Evolutionary conservation across 2,113 vertebrate species (phyloP).

Genomic region (Bubo scandiacus): DNA sequence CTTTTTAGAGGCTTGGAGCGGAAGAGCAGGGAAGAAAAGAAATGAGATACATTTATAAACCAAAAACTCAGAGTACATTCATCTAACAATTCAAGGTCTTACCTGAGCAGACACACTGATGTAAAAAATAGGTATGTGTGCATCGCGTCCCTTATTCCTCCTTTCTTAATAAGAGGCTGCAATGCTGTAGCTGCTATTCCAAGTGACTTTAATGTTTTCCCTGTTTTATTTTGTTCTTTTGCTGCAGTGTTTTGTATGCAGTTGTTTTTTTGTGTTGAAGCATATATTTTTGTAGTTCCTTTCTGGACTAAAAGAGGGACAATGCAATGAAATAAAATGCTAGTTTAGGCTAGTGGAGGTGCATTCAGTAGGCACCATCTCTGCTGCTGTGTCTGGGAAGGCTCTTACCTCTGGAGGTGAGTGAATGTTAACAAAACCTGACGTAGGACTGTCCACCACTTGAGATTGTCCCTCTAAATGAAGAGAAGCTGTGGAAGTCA

Average conservation of each 20-base stretch:
- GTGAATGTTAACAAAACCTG: neutral
- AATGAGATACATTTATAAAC: neutral
- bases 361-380: neutral
- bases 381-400: neutral
- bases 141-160: neutral
- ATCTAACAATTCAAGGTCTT: slow-evolving; percentile 9
- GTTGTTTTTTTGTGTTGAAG: neutral
- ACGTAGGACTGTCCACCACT: neutral
- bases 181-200: neutral
- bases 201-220: neutral
- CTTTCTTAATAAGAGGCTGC: neutral
- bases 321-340: neutral
- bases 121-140: neutral
- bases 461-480: neutral
- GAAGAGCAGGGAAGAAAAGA: neutral
- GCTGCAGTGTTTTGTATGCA: neutral
- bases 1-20: neutral
- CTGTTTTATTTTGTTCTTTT: neutral
- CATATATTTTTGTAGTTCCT: neutral
- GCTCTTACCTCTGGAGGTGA: neutral
- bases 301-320: neutral
- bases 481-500: neutral
- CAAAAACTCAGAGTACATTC: neutral
- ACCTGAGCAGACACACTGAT: neutral
- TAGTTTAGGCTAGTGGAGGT: neutral